Evolutionary conservation across 2,797 vertebrate species (phyloP), one percentile per base, ranked within the genome.

Genomic region (Danio aesculapii): DNA sequence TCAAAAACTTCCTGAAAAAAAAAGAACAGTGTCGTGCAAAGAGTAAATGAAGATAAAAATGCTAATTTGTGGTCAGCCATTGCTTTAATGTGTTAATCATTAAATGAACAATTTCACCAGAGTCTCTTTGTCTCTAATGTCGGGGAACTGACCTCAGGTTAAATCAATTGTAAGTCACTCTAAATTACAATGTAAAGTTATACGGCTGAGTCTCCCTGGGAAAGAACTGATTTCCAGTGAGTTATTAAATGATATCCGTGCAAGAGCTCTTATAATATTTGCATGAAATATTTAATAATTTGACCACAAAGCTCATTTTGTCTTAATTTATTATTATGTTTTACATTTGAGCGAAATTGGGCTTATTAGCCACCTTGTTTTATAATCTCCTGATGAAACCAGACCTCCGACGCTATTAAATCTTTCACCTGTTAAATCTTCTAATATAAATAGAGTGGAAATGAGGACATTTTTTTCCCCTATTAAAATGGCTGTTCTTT

Each of bases 381-480:
- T 64, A 84, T 71, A 84, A 70, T 83, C 77, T 77, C 77, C 49
- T 80, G 69, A 79, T 70, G 73, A 84, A 82, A 84, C 76, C 77
- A 83, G 67, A 81, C 76, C 78, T 79, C 52, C 11, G 71, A 83
- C 62, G 81, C 53, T 52, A 81, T 84, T 78, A 74, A 6, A 81
- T 75, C 81, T 77, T 77, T 76, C 75, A 84, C 79, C 84, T 86
- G 83, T 77, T 82, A 79, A 75, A 74, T 72, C 72, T 71, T 79
- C 74, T 69, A 79, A 84, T 85, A 84, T 81, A 87, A 83, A 84
- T 83, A 75, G 79, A 78, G 55, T 77, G 80, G 82, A 86, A 88
- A 86, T 84, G 79, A 86, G 85, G 81, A 88, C 84, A 68, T 84
- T 70, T 83, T 70, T 83, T 81, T 76, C 19, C 19, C 30, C 59